Base-by-base conservation (phyloP, 2,888 invertebrate species). In the Coleophora flavipennella region DNA sequence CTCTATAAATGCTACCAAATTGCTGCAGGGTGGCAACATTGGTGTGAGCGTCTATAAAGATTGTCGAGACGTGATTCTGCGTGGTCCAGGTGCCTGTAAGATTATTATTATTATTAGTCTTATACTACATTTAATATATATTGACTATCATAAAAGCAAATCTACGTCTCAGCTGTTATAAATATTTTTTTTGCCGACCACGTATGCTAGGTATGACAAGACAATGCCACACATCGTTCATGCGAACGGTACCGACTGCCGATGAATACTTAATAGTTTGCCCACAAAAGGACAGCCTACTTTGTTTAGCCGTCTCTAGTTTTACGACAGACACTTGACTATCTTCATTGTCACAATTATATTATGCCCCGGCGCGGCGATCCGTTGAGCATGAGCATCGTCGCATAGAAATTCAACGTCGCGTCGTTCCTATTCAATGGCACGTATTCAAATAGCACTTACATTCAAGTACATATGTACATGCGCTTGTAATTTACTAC, bases 291-390 rank as follows among this genome's bases (percentile, higher is more conserved):
- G 71, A 67, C 67, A 67, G 61, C 62, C 62, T 66, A 70, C 67
- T 70, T 70, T 75, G 66, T 74, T 62, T 66, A 59, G 57, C 59
- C 61, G 64, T 69, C 62, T 70, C 62, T 69, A 70, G 68, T 75
- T 76, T 76, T 78, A 76, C 75, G 77, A 72, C 65, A 74, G 72
- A 75, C 73, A 67, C 70, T 74, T 75, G 67, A 66, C 71, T 71
- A 65, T 67, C 67, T 72, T 68, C 67, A 73, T 74, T 74, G 77
- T 77, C 67, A 69, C 67, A 69, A 70, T 74, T 59, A 64, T 65
- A 62, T 67, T 57, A 53, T 49, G 53, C 50, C 50, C 53, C 27
- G 38, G 48, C 50, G 56, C 54, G 60, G 61, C 64, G 55, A 62
- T 56, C 58, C 51, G 41, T 50, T 54, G 44, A 59, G 51, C 45